A percentile compares a stretch with the other conserved stretches of the same genome.
Evolutionary conservation across 2,797 vertebrate species (phyloP).

Genomic region (Cirrhinus molitorella): DNA sequence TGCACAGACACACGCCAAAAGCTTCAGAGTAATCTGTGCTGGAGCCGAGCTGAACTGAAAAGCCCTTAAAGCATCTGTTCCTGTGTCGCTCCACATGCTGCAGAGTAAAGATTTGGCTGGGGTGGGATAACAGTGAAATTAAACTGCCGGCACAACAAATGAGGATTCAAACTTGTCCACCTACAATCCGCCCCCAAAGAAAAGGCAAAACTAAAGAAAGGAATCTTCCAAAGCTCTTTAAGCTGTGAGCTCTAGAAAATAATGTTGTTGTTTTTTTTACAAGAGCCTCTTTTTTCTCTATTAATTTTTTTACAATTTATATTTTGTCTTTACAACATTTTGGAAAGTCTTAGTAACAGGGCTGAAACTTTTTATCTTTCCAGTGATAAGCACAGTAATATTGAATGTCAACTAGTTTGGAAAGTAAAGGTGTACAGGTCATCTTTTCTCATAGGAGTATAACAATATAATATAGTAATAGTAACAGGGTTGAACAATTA

Average conservation of each 20-base stretch:
- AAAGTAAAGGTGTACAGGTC: not conserved
- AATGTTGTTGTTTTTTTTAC: not conserved
- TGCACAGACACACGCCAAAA: slow-evolving; percentile 48
- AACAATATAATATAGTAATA: not conserved
- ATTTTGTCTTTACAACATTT: not conserved
- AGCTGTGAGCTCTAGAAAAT: not conserved
- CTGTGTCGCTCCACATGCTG: slow-evolving; percentile 3
- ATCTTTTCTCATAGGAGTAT: not conserved
- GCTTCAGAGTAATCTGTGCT: slow-evolving; percentile 40
- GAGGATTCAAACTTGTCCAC: slow-evolving; percentile 5
- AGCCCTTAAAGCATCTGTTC: slow-evolving; percentile 43
- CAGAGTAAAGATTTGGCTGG: slow-evolving; percentile 25
- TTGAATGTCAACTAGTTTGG: not conserved
- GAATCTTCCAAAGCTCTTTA: not conserved
- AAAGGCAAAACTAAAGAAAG: not conserved
- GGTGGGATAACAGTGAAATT: not conserved
- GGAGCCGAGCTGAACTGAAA: slow-evolving; percentile 20
- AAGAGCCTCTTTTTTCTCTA: not conserved
- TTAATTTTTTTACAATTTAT: not conserved
- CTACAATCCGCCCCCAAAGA: slow-evolving; percentile 1
- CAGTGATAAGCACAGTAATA: not conserved
- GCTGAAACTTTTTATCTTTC: not conserved
- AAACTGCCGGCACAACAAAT: slow-evolving; percentile 13
- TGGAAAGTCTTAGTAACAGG: not conserved
- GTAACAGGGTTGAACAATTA: not conserved